Percentiles rank a stretch among this genome's conserved stretches.
phyloP scores from a whole-genome alignment of 2,113 vertebrate genomes.

The Tiliqua scincoides region DNA sequence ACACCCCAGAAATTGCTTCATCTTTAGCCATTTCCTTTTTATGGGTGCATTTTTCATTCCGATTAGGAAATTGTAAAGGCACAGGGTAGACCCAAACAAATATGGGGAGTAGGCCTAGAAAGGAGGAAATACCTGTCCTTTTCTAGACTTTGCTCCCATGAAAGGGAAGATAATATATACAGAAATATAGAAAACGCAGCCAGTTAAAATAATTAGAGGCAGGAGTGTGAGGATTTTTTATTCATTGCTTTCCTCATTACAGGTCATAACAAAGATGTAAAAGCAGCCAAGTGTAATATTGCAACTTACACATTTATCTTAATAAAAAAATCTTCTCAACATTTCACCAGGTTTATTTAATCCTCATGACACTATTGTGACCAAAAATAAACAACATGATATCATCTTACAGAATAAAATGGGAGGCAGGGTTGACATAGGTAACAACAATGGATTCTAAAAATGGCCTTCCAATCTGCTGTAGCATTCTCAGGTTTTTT shows the following conservation, averaged over 20 bases:
- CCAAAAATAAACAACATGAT: background rate
- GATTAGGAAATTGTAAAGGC: constrained; percentile 67
- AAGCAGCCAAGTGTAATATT: constrained; percentile 23
- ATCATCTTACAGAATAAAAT: rapidly evolving
- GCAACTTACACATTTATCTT: background rate
- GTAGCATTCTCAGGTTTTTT: background rate
- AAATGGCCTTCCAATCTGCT: background rate
- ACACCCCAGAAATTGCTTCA: constrained; percentile 74
- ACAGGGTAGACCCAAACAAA: constrained; percentile 55
- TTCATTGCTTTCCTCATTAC: constrained; percentile 10
- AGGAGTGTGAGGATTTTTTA: constrained; percentile 36
- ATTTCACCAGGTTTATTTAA: constrained; percentile 6
- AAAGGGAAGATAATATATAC: constrained; percentile 50
- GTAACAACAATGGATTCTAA: background rate
- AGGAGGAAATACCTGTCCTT: constrained; percentile 74
- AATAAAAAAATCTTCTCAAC: constrained; percentile 27
- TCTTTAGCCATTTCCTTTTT: constrained; percentile 67
- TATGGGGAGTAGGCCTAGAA: constrained; percentile 62
- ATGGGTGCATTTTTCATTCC: constrained; percentile 66
- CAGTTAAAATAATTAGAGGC: constrained; percentile 60
- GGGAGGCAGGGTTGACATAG: background rate
- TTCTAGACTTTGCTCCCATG: constrained; percentile 62
- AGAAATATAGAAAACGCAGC: constrained; percentile 55
- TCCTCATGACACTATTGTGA: background rate
- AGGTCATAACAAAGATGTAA: constrained; percentile 9